These are phyloP conservation scores for Epinephelus awoara DNA, from an alignment of 2,797 vertebrate species.

Conservation along the genomic window DNA sequence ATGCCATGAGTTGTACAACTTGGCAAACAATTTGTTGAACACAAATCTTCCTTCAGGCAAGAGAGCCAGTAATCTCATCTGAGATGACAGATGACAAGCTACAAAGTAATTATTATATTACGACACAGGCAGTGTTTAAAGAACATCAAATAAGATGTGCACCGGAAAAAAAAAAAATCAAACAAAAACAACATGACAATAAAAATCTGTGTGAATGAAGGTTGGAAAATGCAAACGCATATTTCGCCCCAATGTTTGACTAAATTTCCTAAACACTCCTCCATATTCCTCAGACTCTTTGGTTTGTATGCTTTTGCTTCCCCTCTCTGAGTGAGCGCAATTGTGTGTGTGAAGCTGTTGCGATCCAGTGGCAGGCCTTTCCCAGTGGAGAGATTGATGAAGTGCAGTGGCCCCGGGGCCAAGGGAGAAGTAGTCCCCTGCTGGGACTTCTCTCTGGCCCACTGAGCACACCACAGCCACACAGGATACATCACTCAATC, in stretches of 20 bases:
- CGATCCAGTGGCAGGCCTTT: slow-evolving; percentile 67
- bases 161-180: background rate
- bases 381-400: slow-evolving; percentile 83
- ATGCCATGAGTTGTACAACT: too few relatives aligned
- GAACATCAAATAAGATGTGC: too few relatives aligned
- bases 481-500: slow-evolving; percentile 85
- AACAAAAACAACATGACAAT: too few relatives aligned
- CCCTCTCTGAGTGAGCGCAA: slow-evolving; percentile 34
- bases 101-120: too few relatives aligned
- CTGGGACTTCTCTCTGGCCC: slow-evolving; percentile 84
- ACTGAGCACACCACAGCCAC: slow-evolving; percentile 83
- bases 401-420: slow-evolving; percentile 78
- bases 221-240: slow-evolving; percentile 2
- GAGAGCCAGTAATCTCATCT: too few relatives aligned
- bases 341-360: slow-evolving; percentile 43
- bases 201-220: slow-evolving; percentile 4
- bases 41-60: too few relatives aligned
- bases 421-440: slow-evolving; percentile 78
- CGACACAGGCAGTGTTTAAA: too few relatives aligned
- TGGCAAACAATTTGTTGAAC: too few relatives aligned
- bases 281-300: slow-evolving; percentile 20
- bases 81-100: too few relatives aligned
- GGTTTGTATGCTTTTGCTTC: slow-evolving; percentile 41
- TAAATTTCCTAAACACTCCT: slow-evolving; percentile 17
- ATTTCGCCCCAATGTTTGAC: background rate